Percentiles rank a stretch among this genome's conserved stretches.
These are phyloP conservation scores for Anguilla pacifica DNA, from an alignment of 2,797 vertebrate species.

Conservation along the genomic window DNA sequence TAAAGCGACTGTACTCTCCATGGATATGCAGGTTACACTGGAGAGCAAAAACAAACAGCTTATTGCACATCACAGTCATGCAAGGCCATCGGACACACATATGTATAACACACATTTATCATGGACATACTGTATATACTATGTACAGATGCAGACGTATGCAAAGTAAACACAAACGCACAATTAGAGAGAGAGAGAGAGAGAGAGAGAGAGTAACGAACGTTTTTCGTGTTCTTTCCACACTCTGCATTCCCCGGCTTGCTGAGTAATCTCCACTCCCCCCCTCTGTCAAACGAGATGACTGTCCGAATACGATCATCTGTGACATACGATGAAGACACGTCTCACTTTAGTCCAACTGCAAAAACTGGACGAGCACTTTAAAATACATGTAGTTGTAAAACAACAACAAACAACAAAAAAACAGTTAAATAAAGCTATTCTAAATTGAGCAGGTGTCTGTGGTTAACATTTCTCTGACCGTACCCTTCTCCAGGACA, in stretches of 20 bases:
- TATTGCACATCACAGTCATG: constrained; percentile 19
- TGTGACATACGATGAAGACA: constrained; percentile 50
- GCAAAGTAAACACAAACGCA: background rate
- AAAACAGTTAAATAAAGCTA: background rate
- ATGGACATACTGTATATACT: background rate
- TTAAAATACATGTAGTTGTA: background rate
- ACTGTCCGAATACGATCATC: constrained; percentile 75
- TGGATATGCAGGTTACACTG: constrained; percentile 82
- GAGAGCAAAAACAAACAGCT: constrained; percentile 16
- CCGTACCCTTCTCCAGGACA: constrained; percentile 68
- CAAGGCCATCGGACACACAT: constrained; percentile 9
- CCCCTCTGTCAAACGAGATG: constrained; percentile 77
- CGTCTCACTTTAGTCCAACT: background rate
- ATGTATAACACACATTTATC: background rate
- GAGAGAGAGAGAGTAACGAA: constrained; percentile 34
- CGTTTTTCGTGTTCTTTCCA: constrained; percentile 53
- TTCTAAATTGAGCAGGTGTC: background rate
- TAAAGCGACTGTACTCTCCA: constrained; percentile 75
- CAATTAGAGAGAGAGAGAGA: background rate
- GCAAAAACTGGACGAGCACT: background rate
- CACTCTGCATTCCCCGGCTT: constrained; percentile 77
- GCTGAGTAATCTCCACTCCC: constrained; percentile 67
- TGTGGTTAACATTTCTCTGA: background rate
- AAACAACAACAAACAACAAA: background rate
- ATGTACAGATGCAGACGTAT: constrained; percentile 8